Conservation (phyloP, 2,888 invertebrate genomes). For the Lymantria dispar region DNA sequence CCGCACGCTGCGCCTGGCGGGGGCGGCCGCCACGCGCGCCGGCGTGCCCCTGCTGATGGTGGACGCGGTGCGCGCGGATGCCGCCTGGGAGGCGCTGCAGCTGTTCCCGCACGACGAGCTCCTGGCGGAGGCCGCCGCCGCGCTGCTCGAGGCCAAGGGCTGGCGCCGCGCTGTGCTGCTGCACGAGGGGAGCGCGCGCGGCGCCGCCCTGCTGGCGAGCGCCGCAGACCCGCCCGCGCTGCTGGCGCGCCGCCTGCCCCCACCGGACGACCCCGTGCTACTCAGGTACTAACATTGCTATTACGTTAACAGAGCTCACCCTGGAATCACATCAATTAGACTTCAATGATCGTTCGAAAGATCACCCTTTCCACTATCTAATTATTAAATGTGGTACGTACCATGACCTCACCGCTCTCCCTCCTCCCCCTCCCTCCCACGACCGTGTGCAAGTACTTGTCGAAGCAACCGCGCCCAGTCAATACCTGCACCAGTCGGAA, state of each 20-base stretch:
- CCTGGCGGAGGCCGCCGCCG: slow-evolving; percentile 53
- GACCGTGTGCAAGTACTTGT: too few species aligned
- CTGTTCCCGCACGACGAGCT: slow-evolving; percentile 52
- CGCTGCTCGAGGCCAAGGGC: slow-evolving; percentile 56
- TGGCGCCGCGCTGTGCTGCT: slow-evolving; percentile 64
- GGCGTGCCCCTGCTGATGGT: slow-evolving; percentile 54
- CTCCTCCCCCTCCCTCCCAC: too few species aligned
- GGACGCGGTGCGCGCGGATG: slow-evolving; percentile 36
- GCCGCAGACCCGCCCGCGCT: slow-evolving; percentile 40
- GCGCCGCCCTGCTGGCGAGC: slow-evolving; percentile 40
- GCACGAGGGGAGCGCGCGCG: slow-evolving; percentile 56
- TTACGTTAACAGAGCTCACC: too few species aligned
- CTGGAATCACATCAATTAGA: too few species aligned
- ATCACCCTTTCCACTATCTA: too few species aligned
- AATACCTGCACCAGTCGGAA: too few species aligned
- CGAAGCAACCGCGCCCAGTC: too few species aligned
- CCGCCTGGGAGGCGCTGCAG: slow-evolving; percentile 49
- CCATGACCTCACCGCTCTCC: too few species aligned
- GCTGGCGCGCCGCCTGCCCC: slow-evolving; percentile 58
- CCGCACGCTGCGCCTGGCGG: slow-evolving; percentile 39
- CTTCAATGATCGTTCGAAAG: too few species aligned
- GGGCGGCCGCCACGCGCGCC: slow-evolving; percentile 54
- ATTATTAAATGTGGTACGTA: too few species aligned
- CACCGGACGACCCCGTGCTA: slow-evolving; percentile 49
- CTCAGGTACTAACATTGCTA: slow-evolving; percentile 45